Evolutionary conservation across 2,113 vertebrate species (phyloP), one percentile per base, ranked within the genome.

Genomic region (Raphicerus campestris): DNA sequence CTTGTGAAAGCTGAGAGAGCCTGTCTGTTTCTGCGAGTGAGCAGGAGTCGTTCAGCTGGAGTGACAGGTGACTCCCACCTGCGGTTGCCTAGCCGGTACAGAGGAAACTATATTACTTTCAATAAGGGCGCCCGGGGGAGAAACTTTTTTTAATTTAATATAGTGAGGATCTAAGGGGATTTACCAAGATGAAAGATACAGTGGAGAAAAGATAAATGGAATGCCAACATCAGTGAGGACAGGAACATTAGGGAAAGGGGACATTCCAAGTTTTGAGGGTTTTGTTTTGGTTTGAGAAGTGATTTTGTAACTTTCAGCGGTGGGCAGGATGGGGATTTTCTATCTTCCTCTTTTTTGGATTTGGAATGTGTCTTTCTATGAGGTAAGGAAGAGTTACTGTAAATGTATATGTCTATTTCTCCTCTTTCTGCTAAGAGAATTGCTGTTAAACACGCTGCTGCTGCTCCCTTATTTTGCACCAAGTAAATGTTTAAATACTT

Each of bases 401-500:
- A 85, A 95, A 82, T 73, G 70, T 30, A 1, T 75, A 75, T 2
- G 2, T 75, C 42, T 77, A 22, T 60, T 88, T 94, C 45, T 92
- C 47, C 24, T 89, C 85, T 92, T 95, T 96, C 61, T 63, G 77
- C 55, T 82, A 30, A 96, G 82, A 73, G 93, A 96, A 78, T 73
- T 78, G 2, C 82, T 39, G 24, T 53, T 73, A 61, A 92, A 81
- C 49, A 49, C 28, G 78, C 78, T 2, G 86, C 47, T 94, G 80
- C 61, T 73, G 55, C 60, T 97, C 60, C 70, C 63, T 96, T 95
- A 73, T 87, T 96, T 96, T 83, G 66, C 22, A 94, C 60, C 91
- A 91, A 96, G 94, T 97, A 95, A 97, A 96, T 97, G 90, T 97
- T 98, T 98, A 98, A 97, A 95, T 84, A 93, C 96, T 98, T 95